Evolutionary conservation across 2,797 vertebrate genomes (phyloP).

Genomic region (Sebastes hubbsi): DNA sequence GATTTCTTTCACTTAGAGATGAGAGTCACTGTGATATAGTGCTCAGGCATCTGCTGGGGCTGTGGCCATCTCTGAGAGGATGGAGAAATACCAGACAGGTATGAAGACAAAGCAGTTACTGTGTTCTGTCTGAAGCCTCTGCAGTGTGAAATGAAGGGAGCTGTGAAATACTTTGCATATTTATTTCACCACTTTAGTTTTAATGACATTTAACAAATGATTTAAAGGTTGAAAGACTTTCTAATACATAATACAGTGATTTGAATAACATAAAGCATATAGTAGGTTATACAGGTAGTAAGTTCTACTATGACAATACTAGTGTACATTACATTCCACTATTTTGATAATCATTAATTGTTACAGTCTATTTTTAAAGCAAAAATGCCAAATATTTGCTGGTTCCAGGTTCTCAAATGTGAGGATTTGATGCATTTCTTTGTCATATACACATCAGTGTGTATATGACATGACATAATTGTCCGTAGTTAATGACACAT

Average conservation of each 20-base stretch:
- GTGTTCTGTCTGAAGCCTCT: neutral
- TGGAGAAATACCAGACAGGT: constrained; percentile 32
- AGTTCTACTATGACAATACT: neutral
- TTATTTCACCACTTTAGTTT: neutral
- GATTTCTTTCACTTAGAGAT: constrained; percentile 73
- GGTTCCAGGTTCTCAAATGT: neutral
- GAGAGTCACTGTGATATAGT: constrained; percentile 56
- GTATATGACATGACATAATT: neutral
- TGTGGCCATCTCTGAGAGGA: constrained; percentile 30
- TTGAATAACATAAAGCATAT: neutral
- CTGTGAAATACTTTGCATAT: neutral
- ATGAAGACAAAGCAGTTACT: constrained; percentile 20
- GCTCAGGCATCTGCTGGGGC: constrained; percentile 42
- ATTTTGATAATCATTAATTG: neutral
- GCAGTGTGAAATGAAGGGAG: neutral
- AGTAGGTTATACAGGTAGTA: neutral
- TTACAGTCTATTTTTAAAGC: neutral
- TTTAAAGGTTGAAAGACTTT: neutral
- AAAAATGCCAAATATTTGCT: neutral
- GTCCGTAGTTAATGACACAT: no score
- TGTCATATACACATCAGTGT: no score
- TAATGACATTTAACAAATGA: neutral
- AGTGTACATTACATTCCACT: neutral
- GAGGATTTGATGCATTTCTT: neutral
- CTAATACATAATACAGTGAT: neutral